phyloP scores from a whole-genome alignment of 2,888 invertebrate species.

The Selenia dentaria region DNA sequence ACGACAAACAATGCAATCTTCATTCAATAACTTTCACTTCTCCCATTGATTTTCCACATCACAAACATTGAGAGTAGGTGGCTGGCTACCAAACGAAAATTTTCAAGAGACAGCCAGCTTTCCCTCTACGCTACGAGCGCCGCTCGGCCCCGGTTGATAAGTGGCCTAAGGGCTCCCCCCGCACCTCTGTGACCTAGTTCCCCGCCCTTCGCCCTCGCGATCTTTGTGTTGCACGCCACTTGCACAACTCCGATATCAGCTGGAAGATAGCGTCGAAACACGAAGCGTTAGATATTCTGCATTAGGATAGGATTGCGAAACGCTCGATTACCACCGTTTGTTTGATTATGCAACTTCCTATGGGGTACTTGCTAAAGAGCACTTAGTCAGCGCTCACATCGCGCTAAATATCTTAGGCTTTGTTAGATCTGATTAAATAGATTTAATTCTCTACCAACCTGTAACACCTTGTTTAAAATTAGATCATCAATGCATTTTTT shows the following conservation, averaged over 20 bases:
- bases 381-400: too few relatives aligned
- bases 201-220: slow-evolving; percentile 71
- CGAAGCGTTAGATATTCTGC: slow-evolving; percentile 49
- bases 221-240: slow-evolving; percentile 79
- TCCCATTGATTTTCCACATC: slow-evolving; percentile 33
- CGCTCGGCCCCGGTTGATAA: slow-evolving; percentile 68
- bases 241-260: slow-evolving; percentile 81
- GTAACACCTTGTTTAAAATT: too few relatives aligned
- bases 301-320: slow-evolving; percentile 52
- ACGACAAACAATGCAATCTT: slow-evolving; percentile 19
- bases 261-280: slow-evolving; percentile 70
- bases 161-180: slow-evolving; percentile 80
- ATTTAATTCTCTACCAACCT: too few relatives aligned
- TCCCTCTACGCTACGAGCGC: slow-evolving; percentile 49
- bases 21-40: slow-evolving; percentile 21
- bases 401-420: too few relatives aligned
- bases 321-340: slow-evolving; percentile 13
- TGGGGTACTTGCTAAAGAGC: slow-evolving; percentile 9
- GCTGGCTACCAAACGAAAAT: slow-evolving; percentile 54
- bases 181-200: slow-evolving; percentile 62
- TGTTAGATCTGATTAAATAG: too few relatives aligned
- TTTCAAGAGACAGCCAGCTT: slow-evolving; percentile 72
- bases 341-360: slow-evolving; percentile 36
- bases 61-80: slow-evolving; percentile 29
- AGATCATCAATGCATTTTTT: too few relatives aligned